phyloP scores from a whole-genome alignment of 2,797 vertebrate genomes.

The Novumbra hubbsi region DNA sequence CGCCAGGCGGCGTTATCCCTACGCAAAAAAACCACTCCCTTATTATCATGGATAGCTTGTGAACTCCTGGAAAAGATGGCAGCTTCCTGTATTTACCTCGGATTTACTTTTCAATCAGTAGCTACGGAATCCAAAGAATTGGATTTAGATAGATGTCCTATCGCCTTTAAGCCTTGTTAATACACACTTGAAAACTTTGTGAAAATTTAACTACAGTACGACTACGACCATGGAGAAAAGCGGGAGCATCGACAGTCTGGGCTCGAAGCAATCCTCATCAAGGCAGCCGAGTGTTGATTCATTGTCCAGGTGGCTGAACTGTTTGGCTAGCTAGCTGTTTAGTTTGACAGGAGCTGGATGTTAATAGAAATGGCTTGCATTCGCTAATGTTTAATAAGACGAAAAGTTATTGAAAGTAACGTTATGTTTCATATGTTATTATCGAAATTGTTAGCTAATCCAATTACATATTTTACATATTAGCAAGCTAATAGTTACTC shows the following conservation, averaged over 20 bases:
- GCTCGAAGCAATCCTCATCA: constrained; percentile 72
- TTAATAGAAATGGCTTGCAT: not conserved
- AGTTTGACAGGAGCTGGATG: not conserved
- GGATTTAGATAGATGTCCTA: not conserved
- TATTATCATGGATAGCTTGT: constrained; percentile 1
- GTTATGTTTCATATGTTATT: not conserved
- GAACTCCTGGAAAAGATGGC: constrained; percentile 75
- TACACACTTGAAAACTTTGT: not conserved
- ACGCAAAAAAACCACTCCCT: constrained; percentile 33
- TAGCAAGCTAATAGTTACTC: not conserved
- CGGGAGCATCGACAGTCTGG: constrained; percentile 71
- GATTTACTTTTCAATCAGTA: constrained; percentile 31
- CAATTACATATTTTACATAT: not conserved
- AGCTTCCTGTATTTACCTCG: constrained; percentile 68
- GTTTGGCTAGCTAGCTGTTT: not conserved
- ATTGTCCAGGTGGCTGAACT: constrained; percentile 68
- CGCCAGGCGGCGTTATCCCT: not conserved
- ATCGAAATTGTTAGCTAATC: not conserved
- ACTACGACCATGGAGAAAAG: constrained; percentile 70
- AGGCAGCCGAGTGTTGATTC: constrained; percentile 76
- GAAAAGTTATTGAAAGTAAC: not conserved
- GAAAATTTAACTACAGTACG: constrained; percentile 10
- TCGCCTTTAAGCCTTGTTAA: not conserved
- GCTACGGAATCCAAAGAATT: constrained; percentile 26
- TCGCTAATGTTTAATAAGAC: not conserved